These are phyloP conservation scores for Oreortyx pictus DNA, from an alignment of 2,797 vertebrate species.

Conservation along the genomic window DNA sequence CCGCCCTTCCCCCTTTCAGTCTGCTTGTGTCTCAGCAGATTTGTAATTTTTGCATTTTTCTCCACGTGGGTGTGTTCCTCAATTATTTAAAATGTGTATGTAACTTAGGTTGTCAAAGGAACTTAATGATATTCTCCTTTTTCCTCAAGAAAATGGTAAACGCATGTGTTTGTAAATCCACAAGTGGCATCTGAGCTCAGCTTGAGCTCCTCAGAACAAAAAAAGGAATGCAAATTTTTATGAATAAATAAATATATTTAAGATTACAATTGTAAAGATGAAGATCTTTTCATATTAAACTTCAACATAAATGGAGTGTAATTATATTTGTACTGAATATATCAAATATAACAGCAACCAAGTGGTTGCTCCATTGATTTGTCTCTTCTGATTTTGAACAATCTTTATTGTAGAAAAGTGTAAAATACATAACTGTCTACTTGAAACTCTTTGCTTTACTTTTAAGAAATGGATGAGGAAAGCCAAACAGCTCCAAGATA, in stretches of 20 bases:
- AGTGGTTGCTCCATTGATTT: background rate
- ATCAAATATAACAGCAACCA: background rate
- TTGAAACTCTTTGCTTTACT: conserved; percentile 44
- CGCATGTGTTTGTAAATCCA: background rate
- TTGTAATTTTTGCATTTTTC: background rate
- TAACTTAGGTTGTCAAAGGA: background rate
- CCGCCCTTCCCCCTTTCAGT: background rate
- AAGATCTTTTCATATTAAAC: background rate
- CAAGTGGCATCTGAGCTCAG: background rate
- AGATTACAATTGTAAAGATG: background rate
- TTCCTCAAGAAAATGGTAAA: background rate
- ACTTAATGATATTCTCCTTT: background rate
- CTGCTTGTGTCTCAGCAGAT: background rate
- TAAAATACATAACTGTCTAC: background rate
- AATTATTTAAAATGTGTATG: background rate
- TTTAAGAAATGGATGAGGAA: conserved; percentile 52
- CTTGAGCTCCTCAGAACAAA: background rate
- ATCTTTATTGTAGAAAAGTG: background rate
- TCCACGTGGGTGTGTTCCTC: background rate
- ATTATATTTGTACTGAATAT: background rate
- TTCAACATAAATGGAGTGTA: background rate
- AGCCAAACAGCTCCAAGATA: conserved; percentile 62
- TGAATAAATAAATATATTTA: background rate
- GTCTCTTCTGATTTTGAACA: background rate
- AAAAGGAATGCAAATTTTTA: background rate